These are phyloP conservation scores for Diloba caeruleocephala DNA, from an alignment of 2,888 invertebrate species.

Conservation along the genomic window DNA sequence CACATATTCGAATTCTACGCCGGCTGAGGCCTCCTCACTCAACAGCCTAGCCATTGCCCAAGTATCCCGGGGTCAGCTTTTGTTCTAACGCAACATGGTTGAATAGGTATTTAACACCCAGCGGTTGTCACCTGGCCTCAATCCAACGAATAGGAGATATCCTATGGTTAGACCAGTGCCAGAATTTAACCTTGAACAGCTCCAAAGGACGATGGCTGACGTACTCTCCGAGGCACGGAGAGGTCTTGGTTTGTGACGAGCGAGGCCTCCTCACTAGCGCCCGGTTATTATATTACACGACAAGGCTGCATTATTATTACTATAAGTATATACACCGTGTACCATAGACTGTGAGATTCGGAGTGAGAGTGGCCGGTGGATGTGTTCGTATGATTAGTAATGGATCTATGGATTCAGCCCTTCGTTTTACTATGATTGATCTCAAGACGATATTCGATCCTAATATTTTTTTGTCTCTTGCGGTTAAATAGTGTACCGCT, in stretches of 20 bases:
- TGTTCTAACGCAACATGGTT: constrained; percentile 10
- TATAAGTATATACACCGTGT: constrained; percentile 52
- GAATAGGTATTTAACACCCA: too few relatives aligned
- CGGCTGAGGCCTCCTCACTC: constrained; percentile 31
- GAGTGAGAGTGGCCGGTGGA: constrained; percentile 50
- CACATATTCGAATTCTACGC: constrained; percentile 52
- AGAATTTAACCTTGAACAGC: not conserved
- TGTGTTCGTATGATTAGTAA: constrained; percentile 72
- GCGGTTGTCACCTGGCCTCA: too few relatives aligned
- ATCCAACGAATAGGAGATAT: not conserved
- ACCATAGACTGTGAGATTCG: constrained; percentile 55
- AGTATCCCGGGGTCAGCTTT: constrained; percentile 10
- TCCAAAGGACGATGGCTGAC: not conserved
- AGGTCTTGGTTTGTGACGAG: constrained; percentile 1
- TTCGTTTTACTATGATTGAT: constrained; percentile 84
- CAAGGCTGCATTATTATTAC: constrained; percentile 58
- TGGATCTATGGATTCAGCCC: constrained; percentile 68
- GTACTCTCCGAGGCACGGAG: constrained; percentile 5
- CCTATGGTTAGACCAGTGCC: not conserved
- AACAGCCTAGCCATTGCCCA: not conserved
- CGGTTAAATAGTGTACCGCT: constrained; percentile 78
- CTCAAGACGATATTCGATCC: constrained; percentile 88
- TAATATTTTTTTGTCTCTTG: constrained; percentile 79
- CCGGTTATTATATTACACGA: constrained; percentile 37
- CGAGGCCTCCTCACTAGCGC: constrained; percentile 4